These are phyloP conservation scores for Paramormyrops kingsleyae DNA, from an alignment of 2,113 vertebrate species.

Conservation along the genomic window DNA sequence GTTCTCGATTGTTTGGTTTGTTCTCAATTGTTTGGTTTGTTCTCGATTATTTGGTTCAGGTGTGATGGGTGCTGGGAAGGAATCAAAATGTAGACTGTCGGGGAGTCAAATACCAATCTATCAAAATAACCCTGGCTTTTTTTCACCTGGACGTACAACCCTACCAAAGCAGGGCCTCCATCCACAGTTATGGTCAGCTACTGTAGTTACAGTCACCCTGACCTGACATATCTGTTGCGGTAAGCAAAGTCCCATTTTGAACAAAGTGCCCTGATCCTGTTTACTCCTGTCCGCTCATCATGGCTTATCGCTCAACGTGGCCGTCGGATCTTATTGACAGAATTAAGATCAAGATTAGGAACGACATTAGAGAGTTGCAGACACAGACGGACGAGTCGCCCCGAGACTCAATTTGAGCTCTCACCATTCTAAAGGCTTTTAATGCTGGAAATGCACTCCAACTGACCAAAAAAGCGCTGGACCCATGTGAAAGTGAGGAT, in stretches of 20 bases:
- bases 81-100: background rate
- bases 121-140: background rate
- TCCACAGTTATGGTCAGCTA: background rate
- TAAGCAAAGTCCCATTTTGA: background rate
- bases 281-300: background rate
- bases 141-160: background rate
- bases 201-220: background rate
- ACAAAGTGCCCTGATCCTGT: background rate
- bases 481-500: background rate
- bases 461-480: background rate
- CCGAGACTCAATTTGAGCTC: background rate
- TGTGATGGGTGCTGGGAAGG: background rate
- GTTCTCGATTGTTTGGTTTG: no score
- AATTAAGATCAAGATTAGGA: background rate
- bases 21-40: no score
- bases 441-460: background rate
- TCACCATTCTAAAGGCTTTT: background rate
- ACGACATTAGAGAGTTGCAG: background rate
- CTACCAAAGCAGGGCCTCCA: background rate
- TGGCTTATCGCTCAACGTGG: background rate
- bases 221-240: background rate
- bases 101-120: background rate
- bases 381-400: background rate
- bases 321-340: background rate
- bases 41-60: background rate